A percentile compares a stretch with the other conserved stretches of the same genome.
Evolutionary conservation across 2,888 invertebrate species (phyloP).

Genomic region (Phasia obesa): DNA sequence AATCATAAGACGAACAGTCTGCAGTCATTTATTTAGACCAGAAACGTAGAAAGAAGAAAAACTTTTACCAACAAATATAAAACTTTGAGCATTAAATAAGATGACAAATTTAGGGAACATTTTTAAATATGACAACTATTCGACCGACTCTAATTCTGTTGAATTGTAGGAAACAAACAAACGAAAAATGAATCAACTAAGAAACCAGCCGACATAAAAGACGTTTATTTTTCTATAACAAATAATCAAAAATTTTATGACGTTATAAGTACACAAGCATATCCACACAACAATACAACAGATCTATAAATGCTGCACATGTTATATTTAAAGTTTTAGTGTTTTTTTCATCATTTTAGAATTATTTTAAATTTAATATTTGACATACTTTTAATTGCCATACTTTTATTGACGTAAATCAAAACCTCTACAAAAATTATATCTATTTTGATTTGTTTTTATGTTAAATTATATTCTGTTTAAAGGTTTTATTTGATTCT

Average conservation of each 20-base stretch:
- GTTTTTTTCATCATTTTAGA: too few species aligned
- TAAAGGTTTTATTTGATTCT: too few species aligned
- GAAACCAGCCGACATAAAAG: conserved; percentile 21
- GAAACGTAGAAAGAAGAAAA: conserved; percentile 45
- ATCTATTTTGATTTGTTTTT: too few species aligned
- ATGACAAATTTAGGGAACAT: conserved; percentile 54
- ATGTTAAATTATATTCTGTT: too few species aligned
- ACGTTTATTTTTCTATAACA: conserved; percentile 7
- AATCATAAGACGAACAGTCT: conserved; percentile 25
- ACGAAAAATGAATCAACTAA: conserved; percentile 22
- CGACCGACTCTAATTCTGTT: conserved; percentile 20
- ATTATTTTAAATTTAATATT: too few species aligned
- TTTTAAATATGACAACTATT: conserved; percentile 44
- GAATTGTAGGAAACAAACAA: conserved; percentile 34
- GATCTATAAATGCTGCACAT: too few species aligned
- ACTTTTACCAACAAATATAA: conserved; percentile 54
- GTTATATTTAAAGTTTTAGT: too few species aligned
- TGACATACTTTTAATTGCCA: too few species aligned
- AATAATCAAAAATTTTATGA: conserved; percentile 34
- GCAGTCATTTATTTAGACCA: conserved; percentile 28
- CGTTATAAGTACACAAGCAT: too few species aligned
- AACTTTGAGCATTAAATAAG: conserved; percentile 64
- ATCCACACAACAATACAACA: too few species aligned
- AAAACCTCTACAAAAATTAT: too few species aligned
- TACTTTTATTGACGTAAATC: too few species aligned